Base-by-base conservation (phyloP, 2,888 invertebrate species). In the Sphaerophoria taeniata region DNA sequence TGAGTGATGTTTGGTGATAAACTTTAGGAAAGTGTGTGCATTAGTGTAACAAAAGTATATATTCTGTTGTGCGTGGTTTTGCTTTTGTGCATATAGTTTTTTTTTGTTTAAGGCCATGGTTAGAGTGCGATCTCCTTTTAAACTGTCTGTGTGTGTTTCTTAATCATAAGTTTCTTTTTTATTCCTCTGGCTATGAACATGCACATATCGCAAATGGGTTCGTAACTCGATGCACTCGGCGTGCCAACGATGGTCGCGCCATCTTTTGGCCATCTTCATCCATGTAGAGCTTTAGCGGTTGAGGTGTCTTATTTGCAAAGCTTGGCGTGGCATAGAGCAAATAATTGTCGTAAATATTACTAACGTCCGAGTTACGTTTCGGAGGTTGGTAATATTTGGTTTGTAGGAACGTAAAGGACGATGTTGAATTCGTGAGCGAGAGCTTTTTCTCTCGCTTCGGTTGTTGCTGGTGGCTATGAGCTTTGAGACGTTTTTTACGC, bases 181-280 rank as follows among this genome's bases (percentile, higher is more conserved):
- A 47, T 58, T 73, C 74, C 87, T 88, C 89, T 88, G 89, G 91
- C 92, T 92, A 92, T 91, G 92, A 92, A 91, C 92, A 92, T 90
- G 92, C 91, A 90, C 92, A 92, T 87, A 92, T 90, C 88, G 91
- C 91, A 83, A 91, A 91, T 60, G 91, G 90, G 84, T 92, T 91
- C 58, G 88, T 91, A 90, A 80, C 91, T 90, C 78, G 90, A 89
- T 71, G 91, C 89, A 51, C 89, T 90, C 88, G 89, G 89, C 78
- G 88, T 80, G 83, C 88, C 87, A 88, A 51, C 75, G 84, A 82
- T 14, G 80, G 77, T 61, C 67, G 82, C 24, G 36, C 39, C 47
- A 56, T 65, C 51, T 51, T 67, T 65, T 70, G 67, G 51, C 61
- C 55, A 1, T 87, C 71, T 49, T 73, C 61, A 4, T 31, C 9